Evolutionary conservation across 1,140 invertebrate species (phyloP), one percentile per base, ranked within the genome.

Genomic region (Euglossa dilemma): DNA sequence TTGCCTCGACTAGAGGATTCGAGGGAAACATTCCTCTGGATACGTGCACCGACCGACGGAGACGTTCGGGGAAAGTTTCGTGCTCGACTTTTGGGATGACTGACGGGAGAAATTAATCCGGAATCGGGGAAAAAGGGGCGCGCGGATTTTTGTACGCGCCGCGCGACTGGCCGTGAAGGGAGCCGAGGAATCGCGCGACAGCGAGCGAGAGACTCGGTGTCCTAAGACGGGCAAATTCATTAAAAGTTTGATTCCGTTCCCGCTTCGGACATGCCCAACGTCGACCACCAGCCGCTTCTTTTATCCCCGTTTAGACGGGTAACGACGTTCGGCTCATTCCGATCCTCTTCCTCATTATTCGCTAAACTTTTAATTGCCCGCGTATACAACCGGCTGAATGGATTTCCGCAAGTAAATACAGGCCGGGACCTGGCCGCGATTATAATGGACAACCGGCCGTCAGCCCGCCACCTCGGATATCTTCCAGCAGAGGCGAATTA

Each of bases 331-430:
- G 47, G 45, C 59, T 63, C 78, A 81, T 88, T 85, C 64, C 66
- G 43, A 52, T 80, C 61, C n/a, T 20, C 45, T 61, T 28, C 45
- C 23, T 50, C 56, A 59, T 85, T 85, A 66, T 87, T 71, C 69
- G 73, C 59, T 87, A 61, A 88, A 88, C 87, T 88, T 88, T 88
- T 88, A 87, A 88, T 87, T 88, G 85, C 64, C 78, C 28, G 57
- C n/a, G 59, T 73, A 67, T 67, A 76, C 43, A 75, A 75, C 1
- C 61, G 54, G 5, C 14, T 28, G 80, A 50, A 64, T 25, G 47
- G 63, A 66, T 56, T 57, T 50, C 43, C 11, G 43, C 25, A 63
- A 57, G 45, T 50, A 76, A 67, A 76, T 75, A 52, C 61, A 50
- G 18, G 0, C 23, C 11, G n/a, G 14, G 18, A 36, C 23, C 20